Percentiles rank a stretch among this genome's conserved stretches.
Evolutionary conservation across 2,888 invertebrate genomes (phyloP).

Genomic region (Euphydryas editha): DNA sequence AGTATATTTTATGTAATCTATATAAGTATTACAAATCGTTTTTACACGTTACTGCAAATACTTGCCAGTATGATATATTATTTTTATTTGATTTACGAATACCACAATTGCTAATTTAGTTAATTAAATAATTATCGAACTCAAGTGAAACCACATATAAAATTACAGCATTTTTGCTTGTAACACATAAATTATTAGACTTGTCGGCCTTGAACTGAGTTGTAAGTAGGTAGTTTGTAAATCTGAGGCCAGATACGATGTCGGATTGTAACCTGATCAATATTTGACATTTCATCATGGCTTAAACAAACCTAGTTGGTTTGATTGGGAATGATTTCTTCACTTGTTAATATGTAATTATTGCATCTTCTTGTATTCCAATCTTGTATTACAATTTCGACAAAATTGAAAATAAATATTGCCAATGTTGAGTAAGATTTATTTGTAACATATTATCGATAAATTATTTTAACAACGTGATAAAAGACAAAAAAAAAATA

Average conservation of each 20-base stretch:
- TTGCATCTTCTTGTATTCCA: background rate
- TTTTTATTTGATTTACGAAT: too few species aligned
- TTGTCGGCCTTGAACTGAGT: constrained; percentile 33
- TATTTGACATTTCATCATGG: constrained; percentile 29
- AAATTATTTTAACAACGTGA: background rate
- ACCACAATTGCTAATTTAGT: too few species aligned
- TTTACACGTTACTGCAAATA: too few species aligned
- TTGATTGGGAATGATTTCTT: constrained; percentile 2
- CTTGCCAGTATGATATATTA: too few species aligned
- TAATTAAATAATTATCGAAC: too few species aligned
- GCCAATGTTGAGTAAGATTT: background rate
- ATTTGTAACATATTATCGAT: background rate
- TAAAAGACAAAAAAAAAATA: too few species aligned
- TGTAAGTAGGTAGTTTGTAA: constrained; percentile 23
- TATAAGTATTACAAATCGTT: too few species aligned
- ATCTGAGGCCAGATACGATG: constrained; percentile 13
- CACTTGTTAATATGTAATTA: background rate
- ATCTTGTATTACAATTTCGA: background rate
- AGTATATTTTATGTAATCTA: background rate
- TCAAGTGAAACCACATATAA: background rate
- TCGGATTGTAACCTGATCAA: constrained; percentile 21
- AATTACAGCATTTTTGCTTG: background rate
- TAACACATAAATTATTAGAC: constrained; percentile 18
- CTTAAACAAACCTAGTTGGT: background rate
- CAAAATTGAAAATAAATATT: background rate